These are phyloP conservation scores for Dendrolimus houi DNA, from an alignment of 2,888 invertebrate species.

Conservation along the genomic window DNA sequence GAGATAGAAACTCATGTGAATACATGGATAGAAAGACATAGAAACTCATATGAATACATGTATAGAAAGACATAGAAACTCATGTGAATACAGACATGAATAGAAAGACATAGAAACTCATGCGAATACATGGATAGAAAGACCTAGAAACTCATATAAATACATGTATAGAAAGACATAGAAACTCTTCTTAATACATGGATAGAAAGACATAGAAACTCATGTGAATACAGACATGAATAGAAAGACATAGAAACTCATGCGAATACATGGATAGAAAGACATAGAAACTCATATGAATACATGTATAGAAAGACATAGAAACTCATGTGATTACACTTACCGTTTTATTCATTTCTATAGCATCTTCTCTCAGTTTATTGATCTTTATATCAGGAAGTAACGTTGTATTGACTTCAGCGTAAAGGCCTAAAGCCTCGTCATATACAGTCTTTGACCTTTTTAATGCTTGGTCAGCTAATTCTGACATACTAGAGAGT, in stretches of 20 bases:
- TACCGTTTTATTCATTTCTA: slow-evolving; percentile 82
- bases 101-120: not conserved
- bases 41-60: too few species aligned
- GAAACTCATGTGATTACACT: slow-evolving; percentile 13
- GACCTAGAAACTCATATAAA: not conserved
- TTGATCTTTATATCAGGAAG: slow-evolving; percentile 86
- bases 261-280: too few species aligned
- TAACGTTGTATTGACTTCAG: slow-evolving; percentile 85
- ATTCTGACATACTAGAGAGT: slow-evolving; percentile 80
- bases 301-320: not conserved
- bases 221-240: slow-evolving; percentile 1
- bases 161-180: not conserved
- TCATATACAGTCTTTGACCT: slow-evolving; percentile 87
- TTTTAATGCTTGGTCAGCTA: slow-evolving; percentile 84
- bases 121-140: slow-evolving; percentile 1
- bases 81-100: too few species aligned
- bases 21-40: slow-evolving; percentile 1
- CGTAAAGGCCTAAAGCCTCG: slow-evolving; percentile 87
- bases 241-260: not conserved
- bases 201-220: not conserved
- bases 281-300: too few species aligned
- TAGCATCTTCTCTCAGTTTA: slow-evolving; percentile 81
- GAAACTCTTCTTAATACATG: too few species aligned
- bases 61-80: too few species aligned
- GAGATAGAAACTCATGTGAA: not conserved